These are phyloP conservation scores for Microcebus ravelobensis DNA, from an alignment of 2,113 vertebrate species.

Conservation along the genomic window DNA sequence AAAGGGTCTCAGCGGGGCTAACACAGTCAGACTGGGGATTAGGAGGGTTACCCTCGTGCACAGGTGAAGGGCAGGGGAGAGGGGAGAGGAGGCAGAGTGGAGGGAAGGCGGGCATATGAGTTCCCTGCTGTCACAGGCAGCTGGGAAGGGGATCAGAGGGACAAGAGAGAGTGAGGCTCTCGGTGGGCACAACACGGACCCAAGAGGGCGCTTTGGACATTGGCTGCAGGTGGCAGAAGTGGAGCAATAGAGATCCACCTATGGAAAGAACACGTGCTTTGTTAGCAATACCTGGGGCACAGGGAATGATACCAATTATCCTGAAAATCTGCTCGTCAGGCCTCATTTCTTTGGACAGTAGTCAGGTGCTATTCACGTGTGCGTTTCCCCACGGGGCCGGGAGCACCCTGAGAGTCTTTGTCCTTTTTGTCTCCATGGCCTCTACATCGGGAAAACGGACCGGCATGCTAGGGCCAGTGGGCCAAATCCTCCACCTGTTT, in stretches of 20 bases:
- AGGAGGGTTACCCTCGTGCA: background rate
- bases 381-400: background rate
- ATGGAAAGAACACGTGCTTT: background rate
- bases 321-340: background rate
- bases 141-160: background rate
- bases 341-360: background rate
- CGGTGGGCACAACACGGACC: fast-evolving
- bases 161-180: fast-evolving
- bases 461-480: background rate
- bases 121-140: fast-evolving
- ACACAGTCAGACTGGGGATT: fast-evolving
- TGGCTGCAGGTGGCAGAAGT: fast-evolving
- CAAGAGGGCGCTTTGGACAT: fast-evolving
- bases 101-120: background rate
- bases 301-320: background rate
- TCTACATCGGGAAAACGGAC: background rate
- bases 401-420: background rate
- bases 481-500: background rate
- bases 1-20: no score
- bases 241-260: background rate
- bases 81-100: background rate
- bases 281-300: no score
- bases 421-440: background rate
- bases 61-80: fast-evolving
- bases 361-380: background rate